phyloP scores from a whole-genome alignment of 2,797 vertebrate genomes.

The Anguilla obscura region DNA sequence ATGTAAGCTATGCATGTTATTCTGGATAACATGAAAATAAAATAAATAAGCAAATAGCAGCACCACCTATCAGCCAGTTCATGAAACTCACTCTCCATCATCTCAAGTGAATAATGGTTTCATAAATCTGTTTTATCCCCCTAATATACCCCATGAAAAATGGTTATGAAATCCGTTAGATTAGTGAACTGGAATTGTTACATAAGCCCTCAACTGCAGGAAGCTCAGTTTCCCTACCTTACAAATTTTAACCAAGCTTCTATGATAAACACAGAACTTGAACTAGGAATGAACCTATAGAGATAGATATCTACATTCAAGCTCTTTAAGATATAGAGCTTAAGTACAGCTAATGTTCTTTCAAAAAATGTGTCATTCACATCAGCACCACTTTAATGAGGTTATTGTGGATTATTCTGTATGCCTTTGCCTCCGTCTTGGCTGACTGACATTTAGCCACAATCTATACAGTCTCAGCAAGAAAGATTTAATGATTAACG shows the following conservation, averaged over 20 bases:
- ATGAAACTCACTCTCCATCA: background rate
- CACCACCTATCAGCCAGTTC: background rate
- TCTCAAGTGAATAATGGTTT: background rate
- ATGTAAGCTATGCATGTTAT: no score
- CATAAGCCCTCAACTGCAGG: background rate
- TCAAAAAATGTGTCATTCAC: background rate
- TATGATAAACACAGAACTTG: background rate
- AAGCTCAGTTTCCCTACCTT: background rate
- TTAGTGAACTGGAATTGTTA: background rate
- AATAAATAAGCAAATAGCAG: no score
- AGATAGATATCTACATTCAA: background rate
- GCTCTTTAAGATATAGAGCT: background rate
- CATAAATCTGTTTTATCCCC: background rate
- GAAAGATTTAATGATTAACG: background rate
- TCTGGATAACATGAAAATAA: no score
- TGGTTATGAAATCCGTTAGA: background rate
- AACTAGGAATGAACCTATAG: background rate
- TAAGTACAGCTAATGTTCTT: no score
- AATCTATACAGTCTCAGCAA: background rate
- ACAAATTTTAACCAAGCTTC: background rate
- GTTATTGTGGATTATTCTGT: background rate
- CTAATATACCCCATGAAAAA: background rate
- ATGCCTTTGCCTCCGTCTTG: background rate
- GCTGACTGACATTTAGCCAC: constrained; percentile 18
- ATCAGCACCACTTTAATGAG: background rate